Percentiles rank a stretch among this genome's conserved stretches.
Conservation (phyloP, 92 coral and sea anemone genomes). For the Ricordea florida region DNA sequence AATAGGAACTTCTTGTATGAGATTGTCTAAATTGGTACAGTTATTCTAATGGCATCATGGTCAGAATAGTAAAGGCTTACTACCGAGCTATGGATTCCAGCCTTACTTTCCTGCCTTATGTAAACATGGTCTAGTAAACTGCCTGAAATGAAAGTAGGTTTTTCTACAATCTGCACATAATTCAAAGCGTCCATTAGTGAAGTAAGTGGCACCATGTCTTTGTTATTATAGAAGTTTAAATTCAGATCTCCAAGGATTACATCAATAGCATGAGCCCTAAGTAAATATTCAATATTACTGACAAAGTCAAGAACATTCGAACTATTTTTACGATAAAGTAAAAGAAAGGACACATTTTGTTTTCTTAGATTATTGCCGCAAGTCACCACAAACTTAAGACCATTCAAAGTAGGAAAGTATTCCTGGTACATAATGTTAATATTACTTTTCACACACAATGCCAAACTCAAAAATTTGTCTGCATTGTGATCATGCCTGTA, state of each 20-base stretch:
- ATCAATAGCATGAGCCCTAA: conserved; percentile 10
- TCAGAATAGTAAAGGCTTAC: not conserved
- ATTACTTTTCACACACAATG: not conserved
- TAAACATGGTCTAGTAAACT: conserved; percentile 28
- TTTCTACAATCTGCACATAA: conserved; percentile 15
- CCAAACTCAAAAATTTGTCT: conserved; percentile 15
- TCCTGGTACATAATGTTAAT: not conserved
- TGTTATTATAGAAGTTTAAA: conserved; percentile 14
- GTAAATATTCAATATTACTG: not conserved
- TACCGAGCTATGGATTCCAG: not conserved
- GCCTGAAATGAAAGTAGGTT: conserved; percentile 8
- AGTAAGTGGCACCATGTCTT: not conserved
- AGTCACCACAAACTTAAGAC: not conserved
- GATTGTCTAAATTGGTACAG: not conserved
- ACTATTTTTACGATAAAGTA: conserved; percentile 32
- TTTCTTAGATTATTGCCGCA: not conserved
- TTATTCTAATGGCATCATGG: conserved; percentile 1
- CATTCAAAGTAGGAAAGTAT: conserved; percentile 5
- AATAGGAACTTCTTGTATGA: too few species aligned
- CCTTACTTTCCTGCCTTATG: not conserved
- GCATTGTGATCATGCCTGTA: not conserved
- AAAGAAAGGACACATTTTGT: not conserved
- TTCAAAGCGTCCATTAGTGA: conserved; percentile 7
- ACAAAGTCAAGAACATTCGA: not conserved
- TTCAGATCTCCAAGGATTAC: conserved; percentile 22